Base-by-base conservation (phyloP, 1,140 invertebrate species). In the Drosophila mauritiana region DNA sequence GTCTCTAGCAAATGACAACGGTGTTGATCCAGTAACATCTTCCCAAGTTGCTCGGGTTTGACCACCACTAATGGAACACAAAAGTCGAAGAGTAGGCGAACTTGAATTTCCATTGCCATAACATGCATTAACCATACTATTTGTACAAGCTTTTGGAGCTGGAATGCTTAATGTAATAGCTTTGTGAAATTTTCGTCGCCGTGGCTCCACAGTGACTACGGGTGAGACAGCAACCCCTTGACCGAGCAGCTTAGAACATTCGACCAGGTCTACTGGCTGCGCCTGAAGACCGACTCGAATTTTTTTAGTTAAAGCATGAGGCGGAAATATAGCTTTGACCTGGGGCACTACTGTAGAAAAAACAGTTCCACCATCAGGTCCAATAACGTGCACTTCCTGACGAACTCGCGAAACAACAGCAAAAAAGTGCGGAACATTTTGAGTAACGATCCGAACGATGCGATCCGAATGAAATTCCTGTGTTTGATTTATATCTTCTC, bases 231-330 rank as follows among this genome's bases (percentile, higher is more conserved):
- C 98, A 3, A 99, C 98, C 59, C 99, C 97, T 93, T 99, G 98
- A 10, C 99, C 99, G 55, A 99, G 94, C 34, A 99, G 93, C 93
- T 99, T 99, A 2, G 97, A 96, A 34, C 99, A 98, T 64, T 99
- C 94, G 91, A 99, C 98, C 49, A 97, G 94, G 73, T 98, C 96
- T 85, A 99, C 98, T 55, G 98, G 98, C 93, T 99, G 98, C 52
- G 98, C 98, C 97, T 99, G 99, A 52, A 99, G 95, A 93, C 98
- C 98, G 80, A 99, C 98, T 96, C 98, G 98, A 93, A 99, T 99
- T 92, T 99, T 99, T 94, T 99, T 99, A 3, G 98, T 99, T 40
- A 99, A 94, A 4, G 99, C 98, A 52, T 98, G 98, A 78, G 98
- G 97, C 13, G 99, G 99, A 94, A 99, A 99, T 31, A 99, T 98